Base-by-base conservation (phyloP, 1,140 invertebrate genomes). In the Euura saliciscinereae region DNA sequence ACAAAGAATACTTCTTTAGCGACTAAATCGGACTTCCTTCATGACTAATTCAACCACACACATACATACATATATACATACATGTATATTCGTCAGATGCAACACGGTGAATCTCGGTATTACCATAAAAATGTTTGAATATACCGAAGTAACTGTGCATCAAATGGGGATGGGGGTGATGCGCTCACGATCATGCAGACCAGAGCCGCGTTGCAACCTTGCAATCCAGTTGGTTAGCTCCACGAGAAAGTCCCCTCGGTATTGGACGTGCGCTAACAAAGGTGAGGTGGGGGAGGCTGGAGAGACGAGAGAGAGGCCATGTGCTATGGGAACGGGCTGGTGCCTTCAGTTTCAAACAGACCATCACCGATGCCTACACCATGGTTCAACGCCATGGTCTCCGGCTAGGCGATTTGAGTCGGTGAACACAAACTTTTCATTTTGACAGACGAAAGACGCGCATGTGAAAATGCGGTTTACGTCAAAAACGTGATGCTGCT, bases 301-400 rank as follows among this genome's bases (percentile, higher is more conserved):
- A 28, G 70, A 71, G 66, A 69, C 45, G 70, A 74, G 68, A 69
- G 76, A 74, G 72, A 78, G 81, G 78, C 83, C 85, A 86, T 84
- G 85, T 86, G 85, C 81, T 85, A 83, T 85, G 83, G 83, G 83
- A 85, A 85, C 76, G 75, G 78, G 76, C 43, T 4, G 2, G 2
- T 67, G 2, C 76, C 76, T 77, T 85, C 85, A 86, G 85, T 86
- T 86, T 79, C 78, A 83, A 85, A 81, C 85, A 83, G 83, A 81
- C 85, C 82, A 85, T 83, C 84, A 80, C 72, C 78, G 82, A 82
- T 83, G 82, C 80, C 83, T 83, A 81, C 80, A 80, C 78, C 84
- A 86, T 86, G 83, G 83, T 74, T 78, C 78, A 69, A 28, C 0
- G 77, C 77, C 75, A 79, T 83, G 80, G 79, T 71, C 76, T 76